phyloP scores from a whole-genome alignment of 2,888 invertebrate species.

The Ochropacha duplaris region DNA sequence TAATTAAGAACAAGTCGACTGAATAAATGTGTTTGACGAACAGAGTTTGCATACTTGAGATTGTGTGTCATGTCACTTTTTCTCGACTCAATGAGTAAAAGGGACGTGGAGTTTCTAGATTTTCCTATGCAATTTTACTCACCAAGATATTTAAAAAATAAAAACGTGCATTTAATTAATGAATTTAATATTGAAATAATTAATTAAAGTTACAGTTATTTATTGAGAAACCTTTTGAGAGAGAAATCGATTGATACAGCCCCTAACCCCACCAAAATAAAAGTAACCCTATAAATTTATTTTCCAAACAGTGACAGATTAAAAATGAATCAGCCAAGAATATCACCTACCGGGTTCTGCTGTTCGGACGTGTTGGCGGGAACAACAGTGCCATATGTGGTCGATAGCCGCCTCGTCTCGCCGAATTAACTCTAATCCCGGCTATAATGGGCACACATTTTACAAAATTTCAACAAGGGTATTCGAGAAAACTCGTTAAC shows the following conservation, averaged over 20 bases:
- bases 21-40: slow-evolving; percentile 16
- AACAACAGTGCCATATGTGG: slow-evolving; percentile 66
- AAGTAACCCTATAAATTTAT: slow-evolving; percentile 40
- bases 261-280: too few species aligned
- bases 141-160: not conserved
- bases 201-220: too few species aligned
- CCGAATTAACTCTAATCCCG: slow-evolving; percentile 70
- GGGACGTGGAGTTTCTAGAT: slow-evolving; percentile 19
- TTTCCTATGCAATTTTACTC: slow-evolving; percentile 18
- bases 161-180: too few species aligned
- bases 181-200: too few species aligned
- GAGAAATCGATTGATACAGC: too few species aligned
- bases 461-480: slow-evolving; percentile 51
- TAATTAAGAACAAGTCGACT: slow-evolving; percentile 13
- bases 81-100: slow-evolving; percentile 37
- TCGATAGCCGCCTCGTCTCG: slow-evolving; percentile 65
- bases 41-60: slow-evolving; percentile 49
- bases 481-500: not conserved
- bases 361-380: not conserved
- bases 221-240: too few species aligned
- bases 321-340: slow-evolving; percentile 66
- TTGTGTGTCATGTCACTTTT: slow-evolving; percentile 46
- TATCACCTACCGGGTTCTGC: slow-evolving; percentile 25
- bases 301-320: slow-evolving; percentile 46
- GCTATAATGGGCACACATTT: slow-evolving; percentile 68